phyloP scores from a whole-genome alignment of 2,888 invertebrate genomes.

The Drosophila barbarae region DNA sequence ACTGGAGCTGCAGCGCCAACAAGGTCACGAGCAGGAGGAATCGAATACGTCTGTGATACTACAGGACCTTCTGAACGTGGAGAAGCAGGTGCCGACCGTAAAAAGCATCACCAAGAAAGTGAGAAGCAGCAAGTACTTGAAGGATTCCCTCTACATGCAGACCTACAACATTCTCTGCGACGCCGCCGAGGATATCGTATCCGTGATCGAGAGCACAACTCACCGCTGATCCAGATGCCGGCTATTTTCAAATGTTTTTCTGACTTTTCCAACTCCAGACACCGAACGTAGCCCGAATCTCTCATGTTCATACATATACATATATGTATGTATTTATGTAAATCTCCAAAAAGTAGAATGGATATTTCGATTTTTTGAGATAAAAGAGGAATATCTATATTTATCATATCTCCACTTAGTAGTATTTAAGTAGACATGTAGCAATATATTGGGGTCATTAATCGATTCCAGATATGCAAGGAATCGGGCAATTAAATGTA shows the following conservation, averaged over 20 bases:
- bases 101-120: constrained; percentile 45
- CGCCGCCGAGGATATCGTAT: constrained; percentile 71
- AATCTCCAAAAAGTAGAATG: too few relatives aligned
- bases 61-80: neutral
- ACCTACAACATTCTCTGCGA: constrained; percentile 71
- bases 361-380: too few relatives aligned
- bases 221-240: neutral
- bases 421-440: too few relatives aligned
- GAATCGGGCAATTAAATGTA: too few relatives aligned
- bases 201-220: constrained; percentile 71
- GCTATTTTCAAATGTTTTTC: neutral
- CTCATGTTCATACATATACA: neutral
- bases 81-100: neutral
- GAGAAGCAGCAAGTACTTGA: constrained; percentile 54
- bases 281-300: neutral
- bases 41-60: neutral
- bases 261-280: neutral
- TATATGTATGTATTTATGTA: neutral
- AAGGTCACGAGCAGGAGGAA: neutral
- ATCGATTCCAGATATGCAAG: too few relatives aligned
- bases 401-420: too few relatives aligned
- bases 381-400: neutral
- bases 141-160: constrained; percentile 72
- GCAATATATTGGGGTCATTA: too few relatives aligned
- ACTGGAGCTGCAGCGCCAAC: constrained; percentile 40